Base-by-base conservation (phyloP, 1,140 invertebrate genomes). In the Pararge aegeria region DNA sequence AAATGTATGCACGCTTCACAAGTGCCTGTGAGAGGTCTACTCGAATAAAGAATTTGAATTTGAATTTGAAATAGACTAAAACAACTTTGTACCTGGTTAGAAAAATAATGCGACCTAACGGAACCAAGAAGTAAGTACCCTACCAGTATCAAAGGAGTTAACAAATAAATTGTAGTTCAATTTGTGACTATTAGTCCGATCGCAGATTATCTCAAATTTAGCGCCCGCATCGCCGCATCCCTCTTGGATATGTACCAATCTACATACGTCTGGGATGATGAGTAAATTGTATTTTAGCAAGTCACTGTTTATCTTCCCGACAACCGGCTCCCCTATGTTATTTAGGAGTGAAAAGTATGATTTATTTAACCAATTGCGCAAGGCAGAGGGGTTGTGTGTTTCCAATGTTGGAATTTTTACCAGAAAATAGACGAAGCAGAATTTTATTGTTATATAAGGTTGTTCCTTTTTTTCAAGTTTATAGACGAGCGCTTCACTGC, bases 231-330 rank as follows among this genome's bases (percentile, higher is more conserved):
- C 19, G 13, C 46, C 27, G 46, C 46, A 49, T 49, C 46, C 46
- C 46, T 49, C 46, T 49, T 29, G 20, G 12, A 21, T 0, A 48
- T 48, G 44, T 9, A 49, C 21, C 46, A 49, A 49, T 49, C 19
- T 49, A 49, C 46, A 49, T 49, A 49, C 46, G 46, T 49, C 46
- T 49, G 21, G 21, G 21, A 27, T 24, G 4, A 5, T 49, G 21
- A 49, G 15, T 49, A 29, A 49, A 29, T 13, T 49, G 46, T 49
- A 49, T 49, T 49, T 49, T 49, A 49, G 46, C 46, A 49, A 49
- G 46, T 27, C 46, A 49, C 21, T 29, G 46, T 49, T 27, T 29
- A 20, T 46, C 16, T 46, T 34, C 12, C 30, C n/a, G n/a, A 34
- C 30, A n/a, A 12, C 30, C n/a, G 10, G 9, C 30, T 34, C 30